Evolutionary conservation across 2,888 invertebrate species (phyloP).

Genomic region (Spilarctia lutea): DNA sequence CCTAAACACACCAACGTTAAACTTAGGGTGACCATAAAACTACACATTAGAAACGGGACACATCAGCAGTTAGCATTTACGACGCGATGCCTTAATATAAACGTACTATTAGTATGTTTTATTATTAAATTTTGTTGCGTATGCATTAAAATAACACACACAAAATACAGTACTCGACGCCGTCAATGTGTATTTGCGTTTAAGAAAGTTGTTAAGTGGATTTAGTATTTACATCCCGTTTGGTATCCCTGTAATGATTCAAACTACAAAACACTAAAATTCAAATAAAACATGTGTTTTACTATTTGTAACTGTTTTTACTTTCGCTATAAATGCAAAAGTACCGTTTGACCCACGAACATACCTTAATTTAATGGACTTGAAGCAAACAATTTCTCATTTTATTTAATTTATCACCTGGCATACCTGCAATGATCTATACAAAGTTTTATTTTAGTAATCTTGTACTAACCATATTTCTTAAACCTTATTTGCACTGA

Average conservation of each 20-base stretch:
- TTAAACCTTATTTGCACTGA: not conserved
- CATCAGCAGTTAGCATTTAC: conserved; percentile 33
- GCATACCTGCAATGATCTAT: not conserved
- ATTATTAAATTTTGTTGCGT: conserved; percentile 34
- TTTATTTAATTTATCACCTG: not conserved
- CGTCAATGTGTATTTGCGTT: conserved; percentile 20
- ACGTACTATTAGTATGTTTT: conserved; percentile 39
- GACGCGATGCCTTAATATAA: conserved; percentile 20
- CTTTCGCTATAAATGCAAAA: not conserved
- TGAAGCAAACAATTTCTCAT: not conserved
- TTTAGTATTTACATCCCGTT: conserved; percentile 28
- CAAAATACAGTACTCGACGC: not conserved
- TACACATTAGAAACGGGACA: conserved; percentile 40
- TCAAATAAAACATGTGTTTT: conserved; percentile 8
- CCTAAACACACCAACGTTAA: conserved; percentile 41
- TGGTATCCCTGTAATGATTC: conserved; percentile 4
- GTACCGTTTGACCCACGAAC: not conserved
- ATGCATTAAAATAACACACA: conserved; percentile 20
- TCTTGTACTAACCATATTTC: too few species aligned
- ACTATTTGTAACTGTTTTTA: not conserved
- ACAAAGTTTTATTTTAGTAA: not conserved
- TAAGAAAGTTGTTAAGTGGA: conserved; percentile 24
- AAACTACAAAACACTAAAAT: not conserved
- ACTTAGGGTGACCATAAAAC: conserved; percentile 43
- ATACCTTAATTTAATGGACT: not conserved